A percentile compares a stretch with the other conserved stretches of the same genome.
Evolutionary conservation across 2,888 invertebrate genomes (phyloP).

Genomic region (Heteromyza rotundicornis): DNA sequence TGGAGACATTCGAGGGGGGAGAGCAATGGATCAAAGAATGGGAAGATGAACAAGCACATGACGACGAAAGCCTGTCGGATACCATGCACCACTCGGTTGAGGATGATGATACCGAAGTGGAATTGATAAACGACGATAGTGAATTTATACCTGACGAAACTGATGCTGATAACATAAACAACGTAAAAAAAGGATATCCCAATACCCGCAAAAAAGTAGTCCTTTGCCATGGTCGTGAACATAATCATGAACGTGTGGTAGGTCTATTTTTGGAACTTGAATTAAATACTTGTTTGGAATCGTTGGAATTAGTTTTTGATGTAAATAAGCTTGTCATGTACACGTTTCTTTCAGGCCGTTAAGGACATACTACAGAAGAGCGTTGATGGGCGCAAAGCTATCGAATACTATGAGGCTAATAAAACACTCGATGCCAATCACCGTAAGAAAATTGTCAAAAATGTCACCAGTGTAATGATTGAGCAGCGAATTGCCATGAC

Average conservation of each 20-base stretch:
- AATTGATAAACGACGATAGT: constrained; percentile 5
- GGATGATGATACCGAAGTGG: background rate
- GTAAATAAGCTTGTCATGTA: too few species aligned
- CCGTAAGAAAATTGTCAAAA: constrained; percentile 34
- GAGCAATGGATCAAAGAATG: background rate
- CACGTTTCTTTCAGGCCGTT: constrained; percentile 30
- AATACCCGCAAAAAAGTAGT: too few species aligned
- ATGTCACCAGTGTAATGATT: constrained; percentile 32
- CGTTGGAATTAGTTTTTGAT: too few species aligned
- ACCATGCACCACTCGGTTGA: too few species aligned
- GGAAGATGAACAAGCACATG: background rate
- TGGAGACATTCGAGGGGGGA: background rate
- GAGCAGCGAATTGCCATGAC: constrained; percentile 30
- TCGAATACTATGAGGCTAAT: constrained; percentile 37
- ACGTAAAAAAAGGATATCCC: too few species aligned
- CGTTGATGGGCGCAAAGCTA: constrained; percentile 30
- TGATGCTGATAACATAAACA: background rate
- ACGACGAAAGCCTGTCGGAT: background rate
- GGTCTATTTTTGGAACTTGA: too few species aligned
- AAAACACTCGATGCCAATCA: constrained; percentile 33
- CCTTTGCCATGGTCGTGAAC: background rate
- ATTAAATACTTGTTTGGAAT: too few species aligned
- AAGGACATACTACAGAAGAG: constrained; percentile 22
- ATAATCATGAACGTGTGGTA: too few species aligned
- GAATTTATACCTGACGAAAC: constrained; percentile 4